Conservation (phyloP, 2,113 vertebrate species). For the Piprites chloris region DNA sequence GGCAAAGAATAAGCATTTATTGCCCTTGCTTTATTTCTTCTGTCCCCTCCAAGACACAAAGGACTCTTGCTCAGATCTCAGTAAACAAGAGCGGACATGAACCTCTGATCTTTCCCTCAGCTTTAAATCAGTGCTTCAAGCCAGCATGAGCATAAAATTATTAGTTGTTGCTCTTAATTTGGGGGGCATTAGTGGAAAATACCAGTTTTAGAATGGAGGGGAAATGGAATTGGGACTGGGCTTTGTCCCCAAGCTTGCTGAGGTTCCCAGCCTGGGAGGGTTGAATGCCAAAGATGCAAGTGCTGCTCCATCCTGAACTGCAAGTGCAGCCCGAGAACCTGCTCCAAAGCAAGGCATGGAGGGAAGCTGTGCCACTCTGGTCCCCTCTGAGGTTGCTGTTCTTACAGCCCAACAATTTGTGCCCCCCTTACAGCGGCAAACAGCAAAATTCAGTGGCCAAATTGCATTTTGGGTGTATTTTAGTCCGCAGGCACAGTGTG, state of each 20-base stretch:
- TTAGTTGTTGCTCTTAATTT: not conserved
- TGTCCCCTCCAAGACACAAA: not conserved
- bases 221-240: rapidly evolving
- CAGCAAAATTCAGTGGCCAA: not conserved
- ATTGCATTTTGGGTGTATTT: not conserved
- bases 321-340: not conserved
- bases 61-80: not conserved
- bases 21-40: not conserved
- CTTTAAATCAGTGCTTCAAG: not conserved
- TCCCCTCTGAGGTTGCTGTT: not conserved
- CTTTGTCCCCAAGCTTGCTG: not conserved
- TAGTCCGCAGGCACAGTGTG: not conserved
- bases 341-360: not conserved
- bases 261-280: not conserved
- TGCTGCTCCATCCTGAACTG: not conserved
- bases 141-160: not conserved
- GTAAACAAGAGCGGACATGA: not conserved
- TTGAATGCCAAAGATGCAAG: not conserved
- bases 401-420: not conserved
- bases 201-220: not conserved
- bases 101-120: not conserved
- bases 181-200: not conserved
- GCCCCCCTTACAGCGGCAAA: not conserved
- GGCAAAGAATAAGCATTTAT: conserved; percentile 1
- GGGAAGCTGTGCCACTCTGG: not conserved